A percentile compares a stretch with the other conserved stretches of the same genome.
phyloP scores from a whole-genome alignment of 2,888 invertebrate species.

The Drosophila nigricruria region DNA sequence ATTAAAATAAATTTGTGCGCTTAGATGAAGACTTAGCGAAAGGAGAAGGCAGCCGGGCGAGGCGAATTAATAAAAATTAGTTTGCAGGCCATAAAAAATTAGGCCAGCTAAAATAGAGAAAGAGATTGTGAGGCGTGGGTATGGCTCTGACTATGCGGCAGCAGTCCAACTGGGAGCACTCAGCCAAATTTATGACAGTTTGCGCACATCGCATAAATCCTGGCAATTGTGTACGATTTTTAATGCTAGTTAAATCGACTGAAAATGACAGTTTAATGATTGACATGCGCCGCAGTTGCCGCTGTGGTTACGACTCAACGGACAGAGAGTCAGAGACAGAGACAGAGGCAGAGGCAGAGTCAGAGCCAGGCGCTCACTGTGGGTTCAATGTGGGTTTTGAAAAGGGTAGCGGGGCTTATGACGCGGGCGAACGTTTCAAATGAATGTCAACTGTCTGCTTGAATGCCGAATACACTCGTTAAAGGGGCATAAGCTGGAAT shows the following conservation, averaged over 20 bases:
- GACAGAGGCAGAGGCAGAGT: not conserved
- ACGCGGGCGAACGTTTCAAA: constrained; percentile 71
- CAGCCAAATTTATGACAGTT: constrained; percentile 78
- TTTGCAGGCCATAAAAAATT: constrained; percentile 78
- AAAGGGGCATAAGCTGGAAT: constrained; percentile 76
- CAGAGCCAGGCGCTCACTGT: constrained; percentile 3
- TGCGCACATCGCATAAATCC: constrained; percentile 76
- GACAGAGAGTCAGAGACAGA: constrained; percentile 24
- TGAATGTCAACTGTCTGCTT: constrained; percentile 78
- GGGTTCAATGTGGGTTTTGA: constrained; percentile 17
- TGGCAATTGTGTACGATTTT: constrained; percentile 80
- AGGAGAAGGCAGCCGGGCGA: constrained; percentile 18
- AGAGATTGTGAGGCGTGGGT: not conserved
- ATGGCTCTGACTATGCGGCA: not conserved
- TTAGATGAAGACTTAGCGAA: constrained; percentile 48
- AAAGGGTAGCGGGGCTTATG: constrained; percentile 51
- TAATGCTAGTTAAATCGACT: constrained; percentile 83
- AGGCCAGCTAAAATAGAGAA: constrained; percentile 62
- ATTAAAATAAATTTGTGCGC: constrained; percentile 71
- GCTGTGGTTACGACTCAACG: constrained; percentile 57
- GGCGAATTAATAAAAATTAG: constrained; percentile 79
- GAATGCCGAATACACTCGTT: constrained; percentile 80
- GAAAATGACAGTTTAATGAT: constrained; percentile 83
- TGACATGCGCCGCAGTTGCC: constrained; percentile 75
- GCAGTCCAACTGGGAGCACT: constrained; percentile 44